Conservation (phyloP, 1,140 invertebrate species). For the Pseudomyrmex concolor region DNA sequence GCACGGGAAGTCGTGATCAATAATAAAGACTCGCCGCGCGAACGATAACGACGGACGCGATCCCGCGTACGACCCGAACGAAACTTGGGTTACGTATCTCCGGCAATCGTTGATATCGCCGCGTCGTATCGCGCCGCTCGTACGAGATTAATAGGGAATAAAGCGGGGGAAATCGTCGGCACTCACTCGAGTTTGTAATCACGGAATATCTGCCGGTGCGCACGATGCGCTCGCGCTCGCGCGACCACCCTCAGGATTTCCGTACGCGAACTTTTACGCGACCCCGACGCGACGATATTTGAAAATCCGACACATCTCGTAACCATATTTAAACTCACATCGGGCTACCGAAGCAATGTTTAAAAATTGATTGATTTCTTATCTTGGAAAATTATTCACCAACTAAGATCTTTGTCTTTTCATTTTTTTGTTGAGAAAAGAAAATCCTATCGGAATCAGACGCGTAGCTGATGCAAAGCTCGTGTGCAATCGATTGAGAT, state of each 20-base stretch:
- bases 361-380: not conserved
- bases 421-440: too few relatives aligned
- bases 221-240: conserved; percentile 19
- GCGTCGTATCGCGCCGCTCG: conserved; percentile 29
- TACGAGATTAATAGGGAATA: conserved; percentile 73
- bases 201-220: conserved; percentile 61
- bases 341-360: not conserved
- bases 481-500: too few relatives aligned
- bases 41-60: conserved; percentile 49
- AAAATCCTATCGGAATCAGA: too few relatives aligned
- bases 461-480: too few relatives aligned
- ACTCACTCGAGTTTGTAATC: conserved; percentile 69
- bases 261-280: conserved; percentile 68
- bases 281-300: conserved; percentile 31
- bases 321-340: not conserved
- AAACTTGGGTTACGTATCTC: conserved; percentile 43
- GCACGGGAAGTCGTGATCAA: not conserved
- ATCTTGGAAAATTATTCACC: too few relatives aligned
- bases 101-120: conserved; percentile 57
- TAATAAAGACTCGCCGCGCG: conserved; percentile 47
- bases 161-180: conserved; percentile 63
- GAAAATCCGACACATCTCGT: not conserved
- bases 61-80: conserved; percentile 43
- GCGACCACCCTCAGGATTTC: conserved; percentile 72
- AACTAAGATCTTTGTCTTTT: too few relatives aligned